Evolutionary conservation across 2,113 vertebrate species (phyloP), one percentile per base, ranked within the genome.

Genomic region (Sander lucioperca): DNA sequence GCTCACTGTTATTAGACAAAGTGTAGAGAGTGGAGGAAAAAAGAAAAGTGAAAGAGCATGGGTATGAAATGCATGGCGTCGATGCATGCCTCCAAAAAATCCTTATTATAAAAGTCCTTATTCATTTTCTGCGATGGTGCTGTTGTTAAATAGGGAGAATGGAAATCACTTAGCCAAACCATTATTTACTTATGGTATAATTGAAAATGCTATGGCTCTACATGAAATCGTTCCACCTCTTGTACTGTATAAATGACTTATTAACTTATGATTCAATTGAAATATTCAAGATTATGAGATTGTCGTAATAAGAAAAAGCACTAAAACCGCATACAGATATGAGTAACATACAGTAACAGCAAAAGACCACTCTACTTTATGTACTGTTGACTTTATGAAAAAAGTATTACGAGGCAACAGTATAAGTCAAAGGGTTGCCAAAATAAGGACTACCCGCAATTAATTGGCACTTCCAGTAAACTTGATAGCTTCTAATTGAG

Each of bases 11-110:
- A 45, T 27, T 50, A 50, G 1, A 51, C 2, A 69, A 25, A 21
- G 3, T 36, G 12, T 36, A 36, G 50, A 72, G 39, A 64, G 16
- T 19, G 47, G 10, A 65, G 14, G 47, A 15, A 53, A 25, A 54
- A 27, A 30, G 4, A 6, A 19, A 6, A 47, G 54, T 1, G 3
- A 33, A 43, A 59, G n/a, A 67, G 5, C 14, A 2, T 66, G 56
- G 14, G 3, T 58, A 6, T 71, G 13, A 57, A 58, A 76, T 53
- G 14, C 2, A 4, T 14, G 1, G 57, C 4, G 54, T 66, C 33
- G 78, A 57, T 68, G 73, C 62, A 39, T 47, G 25, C 45, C 5
- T 58, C 27, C 15, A 8, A 75, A 70, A 45, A 67, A 5, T 72
- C 18, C 39, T 39, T 10, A 39, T 39, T 10, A 39, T 63, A 16